These are phyloP conservation scores for Rhopalosiphum nymphaeae DNA, from an alignment of 2,888 invertebrate genomes.

Conservation along the genomic window DNA sequence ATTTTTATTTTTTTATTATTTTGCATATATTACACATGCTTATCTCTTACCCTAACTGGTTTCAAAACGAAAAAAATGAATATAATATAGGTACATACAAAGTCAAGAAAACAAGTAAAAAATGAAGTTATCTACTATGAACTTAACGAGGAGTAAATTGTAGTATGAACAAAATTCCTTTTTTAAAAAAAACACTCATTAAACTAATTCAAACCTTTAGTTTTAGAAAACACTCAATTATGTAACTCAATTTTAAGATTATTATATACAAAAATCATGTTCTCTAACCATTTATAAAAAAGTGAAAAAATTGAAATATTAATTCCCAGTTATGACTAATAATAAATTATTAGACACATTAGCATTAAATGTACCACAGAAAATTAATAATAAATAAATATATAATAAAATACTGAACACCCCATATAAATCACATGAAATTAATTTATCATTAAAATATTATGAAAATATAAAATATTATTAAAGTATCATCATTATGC, in stretches of 20 bases:
- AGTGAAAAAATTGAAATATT: slow-evolving; percentile 50
- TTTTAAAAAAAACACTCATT: slow-evolving; percentile 13
- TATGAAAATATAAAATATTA: slow-evolving; percentile 56
- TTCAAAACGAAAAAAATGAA: slow-evolving; percentile 46
- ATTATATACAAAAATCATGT: slow-evolving; percentile 45
- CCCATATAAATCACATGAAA: slow-evolving; percentile 41
- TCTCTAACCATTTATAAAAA: slow-evolving; percentile 25
- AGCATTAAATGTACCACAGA: background rate
- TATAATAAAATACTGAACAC: slow-evolving; percentile 16
- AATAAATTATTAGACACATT: background rate
- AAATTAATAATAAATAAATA: slow-evolving; percentile 6
- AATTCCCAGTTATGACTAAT: background rate
- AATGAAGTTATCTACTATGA: slow-evolving; percentile 8
- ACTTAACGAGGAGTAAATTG: slow-evolving; percentile 46
- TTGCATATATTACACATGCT: slow-evolving; percentile 53
- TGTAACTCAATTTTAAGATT: slow-evolving; percentile 1
- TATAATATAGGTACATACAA: slow-evolving; percentile 14
- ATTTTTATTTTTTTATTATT: slow-evolving; percentile 40
- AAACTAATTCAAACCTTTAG: slow-evolving; percentile 33
- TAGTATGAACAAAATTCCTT: background rate
- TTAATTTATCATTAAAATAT: slow-evolving; percentile 12
- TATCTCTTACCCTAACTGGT: slow-evolving; percentile 57
- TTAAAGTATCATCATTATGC: slow-evolving; percentile 41
- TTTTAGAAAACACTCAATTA: background rate
- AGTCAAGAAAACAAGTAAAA: slow-evolving; percentile 18